Conservation (phyloP, 2,113 vertebrate genomes). For the Podocnemis expansa region DNA sequence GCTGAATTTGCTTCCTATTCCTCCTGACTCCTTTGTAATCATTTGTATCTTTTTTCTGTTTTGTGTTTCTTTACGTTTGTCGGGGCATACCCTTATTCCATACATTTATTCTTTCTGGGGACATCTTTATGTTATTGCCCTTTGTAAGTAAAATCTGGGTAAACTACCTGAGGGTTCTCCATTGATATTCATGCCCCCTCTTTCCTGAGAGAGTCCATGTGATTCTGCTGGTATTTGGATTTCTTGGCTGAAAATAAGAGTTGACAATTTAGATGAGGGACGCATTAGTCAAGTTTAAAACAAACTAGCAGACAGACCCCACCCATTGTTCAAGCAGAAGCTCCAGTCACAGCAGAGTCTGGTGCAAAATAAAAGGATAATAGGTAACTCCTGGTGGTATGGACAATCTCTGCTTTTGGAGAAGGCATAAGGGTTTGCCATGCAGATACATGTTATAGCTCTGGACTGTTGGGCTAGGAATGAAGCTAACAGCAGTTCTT, state of each 20-base stretch:
- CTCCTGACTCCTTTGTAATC: not conserved
- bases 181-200: not conserved
- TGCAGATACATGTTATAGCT: rapidly evolving
- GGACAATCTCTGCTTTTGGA: not conserved
- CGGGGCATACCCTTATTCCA: rapidly evolving
- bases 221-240: not conserved
- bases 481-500: not conserved
- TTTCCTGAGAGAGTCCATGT: not conserved
- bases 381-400: not conserved
- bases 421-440: not conserved
- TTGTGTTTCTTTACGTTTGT: not conserved
- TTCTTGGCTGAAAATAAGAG: not conserved
- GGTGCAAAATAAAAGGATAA: not conserved
- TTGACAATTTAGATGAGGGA: not conserved
- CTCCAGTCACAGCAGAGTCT: not conserved
- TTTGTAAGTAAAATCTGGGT: not conserved
- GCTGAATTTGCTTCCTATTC: not conserved
- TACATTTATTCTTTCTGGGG: not conserved
- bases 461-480: not conserved
- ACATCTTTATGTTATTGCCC: not conserved
- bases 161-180: not conserved
- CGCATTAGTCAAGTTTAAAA: not conserved
- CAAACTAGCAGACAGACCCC: not conserved
- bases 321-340: not conserved
- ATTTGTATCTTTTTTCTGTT: not conserved